Evolutionary conservation across 2,113 vertebrate species (phyloP).

Genomic region (Clarias batrachus): DNA sequence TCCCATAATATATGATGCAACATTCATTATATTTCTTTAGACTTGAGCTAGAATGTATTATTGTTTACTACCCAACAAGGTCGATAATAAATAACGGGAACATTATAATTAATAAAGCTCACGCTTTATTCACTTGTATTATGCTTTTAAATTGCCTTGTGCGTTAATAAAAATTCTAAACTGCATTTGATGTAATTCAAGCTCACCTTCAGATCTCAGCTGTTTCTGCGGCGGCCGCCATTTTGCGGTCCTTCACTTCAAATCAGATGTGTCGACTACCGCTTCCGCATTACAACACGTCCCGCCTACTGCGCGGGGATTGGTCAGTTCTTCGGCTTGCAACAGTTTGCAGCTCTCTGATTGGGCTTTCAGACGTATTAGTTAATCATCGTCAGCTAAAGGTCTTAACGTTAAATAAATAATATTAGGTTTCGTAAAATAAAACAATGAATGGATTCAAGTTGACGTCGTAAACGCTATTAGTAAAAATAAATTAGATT

Average conservation of each 20-base stretch:
- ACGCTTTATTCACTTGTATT: background rate
- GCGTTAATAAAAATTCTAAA: no score
- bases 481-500: background rate
- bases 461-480: background rate
- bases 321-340: background rate
- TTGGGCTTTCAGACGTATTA: background rate
- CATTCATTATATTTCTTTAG: background rate
- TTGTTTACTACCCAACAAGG: background rate
- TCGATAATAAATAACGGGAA: background rate
- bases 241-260: conserved; percentile 41
- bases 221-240: conserved; percentile 9
- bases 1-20: background rate
- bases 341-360: background rate
- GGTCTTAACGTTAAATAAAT: background rate
- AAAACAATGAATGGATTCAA: background rate
- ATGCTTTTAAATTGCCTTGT: background rate
- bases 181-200: background rate
- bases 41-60: background rate
- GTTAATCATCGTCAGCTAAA: background rate
- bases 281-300: background rate
- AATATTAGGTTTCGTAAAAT: background rate
- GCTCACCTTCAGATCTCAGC: conserved; percentile 46
- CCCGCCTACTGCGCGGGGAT: conserved; percentile 4
- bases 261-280: background rate
- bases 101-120: no score